Evolutionary conservation across 2,888 invertebrate genomes (phyloP), one percentile per base, ranked within the genome.

Genomic region (Tuberolachnus salignus): DNA sequence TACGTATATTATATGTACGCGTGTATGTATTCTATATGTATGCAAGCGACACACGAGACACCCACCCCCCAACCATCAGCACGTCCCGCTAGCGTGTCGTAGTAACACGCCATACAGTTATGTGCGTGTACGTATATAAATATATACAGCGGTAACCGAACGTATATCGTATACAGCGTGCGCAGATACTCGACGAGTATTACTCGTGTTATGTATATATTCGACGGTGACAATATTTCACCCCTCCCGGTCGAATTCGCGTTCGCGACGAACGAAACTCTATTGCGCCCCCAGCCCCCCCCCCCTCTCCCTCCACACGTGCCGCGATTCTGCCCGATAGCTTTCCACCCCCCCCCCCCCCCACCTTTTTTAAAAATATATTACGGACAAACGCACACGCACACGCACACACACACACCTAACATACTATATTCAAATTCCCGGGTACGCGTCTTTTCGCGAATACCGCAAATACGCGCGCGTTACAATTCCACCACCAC

Each of bases 211-310:
- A 6, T 19, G 19, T 70, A 16, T 70, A 42, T n/a, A n/a, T n/a
- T 71, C 13, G 26, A n/a, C 57, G n/a, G 57, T 59, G 71, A 71
- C 71, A 59, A 71, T 34, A 34, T 71, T 57, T 59, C 23, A 46
- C 71, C 71, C 57, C 23, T 57, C 71, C 71, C 57, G 46, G 57
- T 46, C 57, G 71, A 57, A 70, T 70, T 26, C 71, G 34, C 53
- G 69, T 6, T 6, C 70, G 21, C 14, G 53, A 42, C 53, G 69
- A 67, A 67, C 51, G 26, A n/a, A 34, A n/a, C 67, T 13, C 6
- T 34, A 34, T 44, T 46, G 44, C 21, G 42, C 21, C 53, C 69
- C n/a, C 49, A 19, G 51, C 34, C 64, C 19, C 44, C 14, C 6
- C 44, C 16, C 64, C 44, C 44, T 14, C 46, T 34, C 34, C 3